Percentiles rank a stretch among this genome's conserved stretches.
Conservation (phyloP, 2,113 vertebrate genomes). For the Podilymbus podiceps region DNA sequence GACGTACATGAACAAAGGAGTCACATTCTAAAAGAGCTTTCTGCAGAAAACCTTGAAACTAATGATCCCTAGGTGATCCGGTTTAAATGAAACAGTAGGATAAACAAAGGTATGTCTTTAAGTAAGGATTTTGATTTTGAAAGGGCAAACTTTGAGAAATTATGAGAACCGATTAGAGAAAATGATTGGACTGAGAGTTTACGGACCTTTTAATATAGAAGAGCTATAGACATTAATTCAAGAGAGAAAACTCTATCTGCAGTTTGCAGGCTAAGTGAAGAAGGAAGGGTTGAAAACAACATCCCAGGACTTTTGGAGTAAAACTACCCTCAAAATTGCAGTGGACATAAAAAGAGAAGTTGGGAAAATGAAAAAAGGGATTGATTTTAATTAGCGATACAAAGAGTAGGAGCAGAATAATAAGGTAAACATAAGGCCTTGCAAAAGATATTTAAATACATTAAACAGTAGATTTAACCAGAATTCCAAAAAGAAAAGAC, state of each 20-base stretch:
- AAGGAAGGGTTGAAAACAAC: background rate
- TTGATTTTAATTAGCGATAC: background rate
- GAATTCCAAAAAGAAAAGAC: background rate
- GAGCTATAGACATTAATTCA: background rate
- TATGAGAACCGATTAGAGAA: background rate
- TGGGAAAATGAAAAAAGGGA: background rate
- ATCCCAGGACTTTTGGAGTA: background rate
- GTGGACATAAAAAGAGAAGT: background rate
- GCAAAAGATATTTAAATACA: background rate
- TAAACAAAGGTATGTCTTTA: background rate
- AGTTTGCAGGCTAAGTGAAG: background rate
- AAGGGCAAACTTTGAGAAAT: background rate
- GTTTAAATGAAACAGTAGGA: conserved; percentile 8
- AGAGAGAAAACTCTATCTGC: background rate
- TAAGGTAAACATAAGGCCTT: background rate
- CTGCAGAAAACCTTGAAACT: background rate
- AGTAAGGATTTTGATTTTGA: background rate
- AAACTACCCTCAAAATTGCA: background rate
- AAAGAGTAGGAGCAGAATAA: background rate
- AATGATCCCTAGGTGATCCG: background rate
- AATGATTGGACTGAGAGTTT: background rate
- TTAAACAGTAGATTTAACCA: background rate
- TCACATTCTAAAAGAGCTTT: background rate
- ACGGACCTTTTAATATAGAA: background rate
- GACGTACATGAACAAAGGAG: background rate